phyloP scores from a whole-genome alignment of 2,888 invertebrate genomes.

The Galeruca laticollis region DNA sequence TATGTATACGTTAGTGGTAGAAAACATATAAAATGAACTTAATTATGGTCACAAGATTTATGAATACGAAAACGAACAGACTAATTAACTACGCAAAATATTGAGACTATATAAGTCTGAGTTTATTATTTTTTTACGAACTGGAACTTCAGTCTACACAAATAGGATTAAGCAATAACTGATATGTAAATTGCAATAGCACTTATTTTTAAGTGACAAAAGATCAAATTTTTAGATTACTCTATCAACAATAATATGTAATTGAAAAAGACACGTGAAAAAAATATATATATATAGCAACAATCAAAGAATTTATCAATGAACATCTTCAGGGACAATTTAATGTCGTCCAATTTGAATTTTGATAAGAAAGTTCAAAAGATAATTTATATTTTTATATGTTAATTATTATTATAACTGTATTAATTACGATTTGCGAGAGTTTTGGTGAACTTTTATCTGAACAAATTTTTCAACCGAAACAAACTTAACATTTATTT shows the following conservation, averaged over 20 bases:
- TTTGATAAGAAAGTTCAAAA: background rate
- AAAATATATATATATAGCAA: background rate
- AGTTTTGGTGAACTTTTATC: no score
- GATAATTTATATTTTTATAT: no score
- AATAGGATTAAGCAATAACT: constrained; percentile 4
- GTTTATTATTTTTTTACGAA: no score
- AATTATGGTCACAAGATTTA: background rate
- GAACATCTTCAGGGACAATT: background rate
- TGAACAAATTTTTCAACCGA: no score
- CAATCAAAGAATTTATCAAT: background rate
- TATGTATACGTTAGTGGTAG: no score
- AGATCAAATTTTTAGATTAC: background rate
- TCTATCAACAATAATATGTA: background rate
- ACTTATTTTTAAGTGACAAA: background rate
- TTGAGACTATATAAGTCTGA: background rate
- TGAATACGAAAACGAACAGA: background rate
- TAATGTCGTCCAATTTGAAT: background rate
- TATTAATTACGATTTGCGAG: no score
- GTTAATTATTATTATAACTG: no score
- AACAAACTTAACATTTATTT: no score
- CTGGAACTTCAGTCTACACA: background rate
- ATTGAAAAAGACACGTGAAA: background rate
- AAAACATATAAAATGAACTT: no score
- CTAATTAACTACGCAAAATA: background rate
- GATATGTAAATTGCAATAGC: background rate